Conservation (phyloP, 2,888 invertebrate species). For the Stenchaetothrips biformis region DNA sequence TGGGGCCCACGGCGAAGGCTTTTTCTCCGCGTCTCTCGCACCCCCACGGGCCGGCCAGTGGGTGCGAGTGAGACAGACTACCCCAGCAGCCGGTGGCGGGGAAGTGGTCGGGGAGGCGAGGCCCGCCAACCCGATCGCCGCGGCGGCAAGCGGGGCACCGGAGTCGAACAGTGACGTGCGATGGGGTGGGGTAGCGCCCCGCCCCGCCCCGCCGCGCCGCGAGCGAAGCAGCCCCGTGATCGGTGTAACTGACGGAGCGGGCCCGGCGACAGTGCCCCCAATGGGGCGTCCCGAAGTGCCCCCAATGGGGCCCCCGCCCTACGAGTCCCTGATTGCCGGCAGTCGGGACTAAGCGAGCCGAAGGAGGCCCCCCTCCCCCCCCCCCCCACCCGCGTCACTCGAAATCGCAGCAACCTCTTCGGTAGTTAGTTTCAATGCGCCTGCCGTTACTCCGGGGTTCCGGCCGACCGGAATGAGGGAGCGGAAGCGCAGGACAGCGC, state of each 20-base stretch:
- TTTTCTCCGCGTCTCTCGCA: not conserved
- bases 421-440: constrained; percentile 15
- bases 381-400: not conserved
- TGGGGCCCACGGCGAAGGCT: not conserved
- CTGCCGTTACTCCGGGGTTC: not conserved
- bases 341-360: no score
- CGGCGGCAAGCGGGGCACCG: no score
- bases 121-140: no score
- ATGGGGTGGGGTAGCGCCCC: not conserved
- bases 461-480: no score
- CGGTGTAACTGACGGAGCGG: not conserved
- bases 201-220: not conserved
- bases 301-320: not conserved
- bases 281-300: not conserved
- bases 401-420: not conserved
- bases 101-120: no score
- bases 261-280: not conserved
- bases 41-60: not conserved
- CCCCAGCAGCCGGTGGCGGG: no score
- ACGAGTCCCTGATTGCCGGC: not conserved
- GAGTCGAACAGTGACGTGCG: no score
- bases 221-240: not conserved
- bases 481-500: no score
- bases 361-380: not conserved
- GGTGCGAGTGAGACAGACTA: no score